A percentile compares a stretch with the other conserved stretches of the same genome.
These are phyloP conservation scores for Dendrophyllia cribrosa DNA, from an alignment of 64 coral and sea anemone species.

Conservation along the genomic window DNA sequence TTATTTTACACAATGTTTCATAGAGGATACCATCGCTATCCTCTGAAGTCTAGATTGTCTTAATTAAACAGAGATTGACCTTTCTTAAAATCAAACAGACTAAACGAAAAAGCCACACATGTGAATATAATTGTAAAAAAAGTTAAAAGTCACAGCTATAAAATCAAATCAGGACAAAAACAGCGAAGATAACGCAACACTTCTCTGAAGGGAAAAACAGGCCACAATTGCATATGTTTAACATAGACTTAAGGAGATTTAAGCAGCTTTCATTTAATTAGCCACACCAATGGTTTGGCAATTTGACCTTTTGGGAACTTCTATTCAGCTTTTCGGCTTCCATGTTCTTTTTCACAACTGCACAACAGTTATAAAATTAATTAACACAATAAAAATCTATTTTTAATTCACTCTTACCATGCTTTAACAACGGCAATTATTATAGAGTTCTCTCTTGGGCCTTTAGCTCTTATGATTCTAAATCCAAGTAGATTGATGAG, in stretches of 20 bases:
- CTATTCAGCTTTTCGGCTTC: too few relatives aligned
- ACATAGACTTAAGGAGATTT: background rate
- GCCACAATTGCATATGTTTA: background rate
- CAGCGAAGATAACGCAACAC: background rate
- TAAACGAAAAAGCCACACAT: too few relatives aligned
- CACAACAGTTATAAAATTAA: too few relatives aligned
- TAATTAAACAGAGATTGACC: too few relatives aligned
- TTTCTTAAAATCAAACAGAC: too few relatives aligned
- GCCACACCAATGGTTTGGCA: conserved; percentile 12
- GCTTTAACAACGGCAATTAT: conserved; percentile 95
- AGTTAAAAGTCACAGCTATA: background rate
- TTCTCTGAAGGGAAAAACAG: background rate
- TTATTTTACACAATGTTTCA: background rate
- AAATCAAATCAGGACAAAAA: too few relatives aligned
- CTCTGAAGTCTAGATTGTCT: too few relatives aligned
- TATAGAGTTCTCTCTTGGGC: conserved; percentile 93
- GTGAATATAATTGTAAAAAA: too few relatives aligned
- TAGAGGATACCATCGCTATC: too few relatives aligned
- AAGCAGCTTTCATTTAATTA: conserved; percentile 33
- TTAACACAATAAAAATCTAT: too few relatives aligned
- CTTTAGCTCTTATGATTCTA: conserved; percentile 90
- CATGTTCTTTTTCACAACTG: too few relatives aligned
- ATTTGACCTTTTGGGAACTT: too few relatives aligned
- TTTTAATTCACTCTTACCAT: conserved; percentile 62
- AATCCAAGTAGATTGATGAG: background rate